Percentiles rank a stretch among this genome's conserved stretches.
Conservation (phyloP, 2,113 vertebrate genomes). For the Anser brachyrhynchus region DNA sequence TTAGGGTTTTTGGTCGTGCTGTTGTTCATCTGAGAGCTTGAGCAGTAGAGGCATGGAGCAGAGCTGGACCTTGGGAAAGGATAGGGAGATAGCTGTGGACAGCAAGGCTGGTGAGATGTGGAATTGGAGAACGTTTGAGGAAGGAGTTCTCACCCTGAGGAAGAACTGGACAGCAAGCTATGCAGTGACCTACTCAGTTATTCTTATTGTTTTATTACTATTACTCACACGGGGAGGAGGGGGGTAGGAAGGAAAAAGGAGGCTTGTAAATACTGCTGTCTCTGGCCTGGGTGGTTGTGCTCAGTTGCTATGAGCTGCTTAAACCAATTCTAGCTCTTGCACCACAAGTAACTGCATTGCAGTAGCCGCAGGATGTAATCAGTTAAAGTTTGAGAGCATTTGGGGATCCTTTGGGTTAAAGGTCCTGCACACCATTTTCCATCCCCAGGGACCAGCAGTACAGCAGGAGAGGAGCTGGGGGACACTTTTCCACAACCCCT, state of each 20-base stretch:
- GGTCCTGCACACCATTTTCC: background rate
- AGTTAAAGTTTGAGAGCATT: background rate
- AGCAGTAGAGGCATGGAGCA: background rate
- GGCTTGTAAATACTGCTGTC: background rate
- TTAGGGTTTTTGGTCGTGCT: no score
- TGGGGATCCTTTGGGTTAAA: background rate
- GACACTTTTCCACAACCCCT: background rate
- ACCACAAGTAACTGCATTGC: conserved; percentile 63
- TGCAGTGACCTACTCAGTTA: background rate
- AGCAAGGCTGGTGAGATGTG: background rate
- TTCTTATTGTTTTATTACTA: background rate
- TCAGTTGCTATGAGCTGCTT: conserved; percentile 18
- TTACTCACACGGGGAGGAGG: background rate
- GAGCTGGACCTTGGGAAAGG: background rate
- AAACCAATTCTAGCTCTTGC: conserved; percentile 31
- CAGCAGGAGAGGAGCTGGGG: background rate
- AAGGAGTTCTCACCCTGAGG: background rate
- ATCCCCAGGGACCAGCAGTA: no score
- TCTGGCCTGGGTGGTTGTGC: background rate
- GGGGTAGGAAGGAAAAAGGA: background rate
- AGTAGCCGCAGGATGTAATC: background rate
- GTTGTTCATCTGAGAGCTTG: background rate
- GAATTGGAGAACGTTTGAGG: background rate
- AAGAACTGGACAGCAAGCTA: background rate
- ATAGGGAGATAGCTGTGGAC: fast-evolving